Conservation (phyloP, 1,140 invertebrate species). For the Eulimnadia texana region DNA sequence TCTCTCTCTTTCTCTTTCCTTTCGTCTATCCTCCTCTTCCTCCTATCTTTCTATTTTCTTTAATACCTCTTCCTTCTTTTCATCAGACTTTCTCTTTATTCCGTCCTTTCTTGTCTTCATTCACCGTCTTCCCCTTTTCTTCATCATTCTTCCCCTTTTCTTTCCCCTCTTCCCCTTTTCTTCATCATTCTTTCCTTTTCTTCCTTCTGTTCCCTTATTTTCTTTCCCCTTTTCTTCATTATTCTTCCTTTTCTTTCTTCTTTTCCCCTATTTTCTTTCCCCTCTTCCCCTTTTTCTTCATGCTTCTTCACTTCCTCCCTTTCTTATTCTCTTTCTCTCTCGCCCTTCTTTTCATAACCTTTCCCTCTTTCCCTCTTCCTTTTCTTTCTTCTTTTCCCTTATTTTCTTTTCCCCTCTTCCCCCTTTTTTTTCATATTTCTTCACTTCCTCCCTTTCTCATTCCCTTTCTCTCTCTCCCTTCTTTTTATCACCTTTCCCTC, state of each 20-base stretch:
- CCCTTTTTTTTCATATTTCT: neutral
- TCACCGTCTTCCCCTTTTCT: no score
- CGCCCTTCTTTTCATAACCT: no score
- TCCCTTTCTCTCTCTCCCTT: neutral
- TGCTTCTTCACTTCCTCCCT: no score
- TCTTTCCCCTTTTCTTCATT: neutral
- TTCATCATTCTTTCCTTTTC: neutral
- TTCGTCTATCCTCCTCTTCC: constrained; percentile 11
- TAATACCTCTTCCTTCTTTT: no score
- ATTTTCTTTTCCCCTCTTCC: neutral
- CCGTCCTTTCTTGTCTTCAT: no score
- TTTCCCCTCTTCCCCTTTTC: no score
- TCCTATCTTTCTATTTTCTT: no score
- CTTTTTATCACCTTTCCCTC: neutral
- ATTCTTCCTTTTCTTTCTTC: neutral
- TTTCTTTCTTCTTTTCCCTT: neutral
- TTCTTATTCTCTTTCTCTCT: no score
- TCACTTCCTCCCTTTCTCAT: neutral
- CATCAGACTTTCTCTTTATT: no score
- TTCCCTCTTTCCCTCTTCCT: no score
- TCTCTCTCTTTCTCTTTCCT: constrained; percentile 14
- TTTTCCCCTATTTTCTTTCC: constrained; percentile 15
- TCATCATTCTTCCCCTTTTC: no score
- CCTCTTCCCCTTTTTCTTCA: constrained; percentile 12
- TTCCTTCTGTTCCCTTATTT: neutral